These are phyloP conservation scores for Nothoprocta perdicaria DNA, from an alignment of 2,113 vertebrate species.

Conservation along the genomic window DNA sequence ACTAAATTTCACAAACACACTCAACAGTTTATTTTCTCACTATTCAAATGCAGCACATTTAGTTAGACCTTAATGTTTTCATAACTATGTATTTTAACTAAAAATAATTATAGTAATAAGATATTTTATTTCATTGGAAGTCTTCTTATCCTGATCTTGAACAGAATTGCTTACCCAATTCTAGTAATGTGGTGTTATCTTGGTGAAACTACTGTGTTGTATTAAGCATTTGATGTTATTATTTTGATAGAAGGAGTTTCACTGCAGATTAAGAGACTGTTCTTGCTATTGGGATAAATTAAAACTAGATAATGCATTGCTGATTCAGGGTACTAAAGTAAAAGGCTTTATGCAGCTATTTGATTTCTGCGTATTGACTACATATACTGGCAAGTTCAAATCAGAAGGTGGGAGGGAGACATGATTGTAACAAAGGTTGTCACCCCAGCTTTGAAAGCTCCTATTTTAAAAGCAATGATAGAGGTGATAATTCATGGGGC, in stretches of 20 bases:
- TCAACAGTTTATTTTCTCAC: neutral
- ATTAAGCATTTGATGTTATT: neutral
- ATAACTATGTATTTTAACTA: neutral
- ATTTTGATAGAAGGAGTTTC: neutral
- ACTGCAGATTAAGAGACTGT: neutral
- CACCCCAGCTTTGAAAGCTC: neutral
- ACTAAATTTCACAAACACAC: neutral
- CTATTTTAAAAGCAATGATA: neutral
- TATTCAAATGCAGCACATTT: neutral
- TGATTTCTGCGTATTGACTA: neutral
- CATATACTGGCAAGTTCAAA: neutral
- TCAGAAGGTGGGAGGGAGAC: accelerated
- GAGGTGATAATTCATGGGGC: neutral
- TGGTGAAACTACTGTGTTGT: neutral
- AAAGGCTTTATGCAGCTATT: neutral
- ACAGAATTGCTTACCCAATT: neutral
- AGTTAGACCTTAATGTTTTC: neutral
- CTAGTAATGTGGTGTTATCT: neutral
- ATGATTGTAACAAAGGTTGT: neutral
- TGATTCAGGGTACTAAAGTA: neutral
- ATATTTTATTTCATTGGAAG: neutral
- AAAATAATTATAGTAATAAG: neutral
- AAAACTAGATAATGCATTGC: neutral
- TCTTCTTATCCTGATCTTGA: neutral
- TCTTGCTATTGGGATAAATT: neutral